Evolutionary conservation across 2,888 invertebrate genomes (phyloP).

Genomic region (Isoperla grammatica): DNA sequence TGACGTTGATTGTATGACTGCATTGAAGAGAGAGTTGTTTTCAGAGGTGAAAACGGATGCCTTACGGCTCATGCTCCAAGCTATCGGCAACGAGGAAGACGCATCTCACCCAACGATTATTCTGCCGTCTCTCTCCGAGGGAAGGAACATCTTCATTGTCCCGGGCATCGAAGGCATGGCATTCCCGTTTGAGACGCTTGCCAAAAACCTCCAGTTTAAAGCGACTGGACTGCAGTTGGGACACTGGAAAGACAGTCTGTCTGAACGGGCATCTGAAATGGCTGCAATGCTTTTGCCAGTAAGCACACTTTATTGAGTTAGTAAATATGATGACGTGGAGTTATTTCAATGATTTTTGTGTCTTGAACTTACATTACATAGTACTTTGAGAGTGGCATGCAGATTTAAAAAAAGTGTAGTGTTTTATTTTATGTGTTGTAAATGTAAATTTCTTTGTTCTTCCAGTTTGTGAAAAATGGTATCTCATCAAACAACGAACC

Average conservation of each 20-base stretch:
- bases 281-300: neutral
- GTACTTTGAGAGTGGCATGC: too few species aligned
- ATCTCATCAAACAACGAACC: constrained; percentile 38
- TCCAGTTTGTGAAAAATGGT: too few species aligned
- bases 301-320: neutral
- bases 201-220: neutral
- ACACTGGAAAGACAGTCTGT: neutral
- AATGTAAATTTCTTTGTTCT: too few species aligned
- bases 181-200: neutral
- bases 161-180: constrained; percentile 3
- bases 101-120: neutral
- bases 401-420: too few species aligned
- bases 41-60: neutral
- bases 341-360: too few species aligned
- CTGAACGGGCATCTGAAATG: neutral
- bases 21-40: too few species aligned
- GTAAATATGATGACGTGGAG: too few species aligned
- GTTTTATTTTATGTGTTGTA: too few species aligned
- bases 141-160: neutral
- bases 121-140: neutral
- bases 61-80: neutral
- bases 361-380: too few species aligned
- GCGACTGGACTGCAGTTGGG: neutral
- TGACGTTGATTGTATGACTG: too few species aligned
- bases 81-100: constrained; percentile 10